phyloP scores from a whole-genome alignment of 2,888 invertebrate genomes.

The Caenorhabditis sp. region DNA sequence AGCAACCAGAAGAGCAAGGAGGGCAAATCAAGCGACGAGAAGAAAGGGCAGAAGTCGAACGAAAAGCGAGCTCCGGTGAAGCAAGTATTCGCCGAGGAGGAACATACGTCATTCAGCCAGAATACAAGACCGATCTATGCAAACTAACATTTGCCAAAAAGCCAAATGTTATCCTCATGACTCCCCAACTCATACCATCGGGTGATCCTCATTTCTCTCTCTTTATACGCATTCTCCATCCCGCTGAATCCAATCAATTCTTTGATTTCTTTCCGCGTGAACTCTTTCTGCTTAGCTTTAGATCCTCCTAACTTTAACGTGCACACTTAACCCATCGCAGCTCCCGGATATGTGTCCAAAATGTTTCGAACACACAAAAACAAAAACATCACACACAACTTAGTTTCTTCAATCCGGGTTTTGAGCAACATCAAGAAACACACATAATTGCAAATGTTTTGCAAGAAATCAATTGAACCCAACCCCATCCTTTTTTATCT shows the following conservation, averaged over 20 bases:
- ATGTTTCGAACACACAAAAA: too few species aligned
- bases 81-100: slow-evolving; percentile 54
- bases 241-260: slow-evolving; percentile 18
- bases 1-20: slow-evolving; percentile 21
- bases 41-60: slow-evolving; percentile 25
- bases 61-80: slow-evolving; percentile 44
- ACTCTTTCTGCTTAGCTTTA: slow-evolving; percentile 38
- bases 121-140: slow-evolving; percentile 47
- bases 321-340: slow-evolving; percentile 17
- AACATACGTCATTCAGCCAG: slow-evolving; percentile 48
- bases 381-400: too few species aligned
- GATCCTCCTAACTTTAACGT: slow-evolving; percentile 36
- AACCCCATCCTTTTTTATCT: slow-evolving; percentile 6
- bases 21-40: slow-evolving; percentile 27
- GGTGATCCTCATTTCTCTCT: slow-evolving; percentile 16
- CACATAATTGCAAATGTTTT: slow-evolving; percentile 21
- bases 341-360: too few species aligned
- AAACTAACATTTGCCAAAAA: slow-evolving; percentile 8
- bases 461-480: slow-evolving; percentile 7
- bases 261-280: slow-evolving; percentile 26
- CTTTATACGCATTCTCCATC: slow-evolving; percentile 32
- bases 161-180: slow-evolving; percentile 10
- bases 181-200: slow-evolving; percentile 37
- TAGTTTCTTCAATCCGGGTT: slow-evolving; percentile 8
- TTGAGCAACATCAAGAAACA: slow-evolving; percentile 11